A percentile compares a stretch with the other conserved stretches of the same genome.
These are phyloP conservation scores for Platichthys stellatus DNA, from an alignment of 2,113 vertebrate species.

Conservation along the genomic window DNA sequence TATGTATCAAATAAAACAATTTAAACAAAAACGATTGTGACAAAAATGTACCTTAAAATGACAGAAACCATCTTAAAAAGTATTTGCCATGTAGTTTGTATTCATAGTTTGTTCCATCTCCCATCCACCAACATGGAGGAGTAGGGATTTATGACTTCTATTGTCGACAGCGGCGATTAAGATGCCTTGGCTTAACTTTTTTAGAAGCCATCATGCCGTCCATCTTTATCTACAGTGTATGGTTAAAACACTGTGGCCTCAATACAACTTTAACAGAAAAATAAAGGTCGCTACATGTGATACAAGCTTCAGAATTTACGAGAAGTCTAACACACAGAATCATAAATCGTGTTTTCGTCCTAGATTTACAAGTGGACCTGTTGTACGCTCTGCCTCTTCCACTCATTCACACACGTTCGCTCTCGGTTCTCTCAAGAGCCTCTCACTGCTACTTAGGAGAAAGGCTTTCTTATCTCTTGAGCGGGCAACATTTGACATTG, in stretches of 20 bases:
- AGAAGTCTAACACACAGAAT: background rate
- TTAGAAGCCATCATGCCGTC: background rate
- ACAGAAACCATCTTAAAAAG: too few species aligned
- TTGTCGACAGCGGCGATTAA: too few species aligned
- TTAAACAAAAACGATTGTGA: too few species aligned
- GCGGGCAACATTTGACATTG: constrained; percentile 39
- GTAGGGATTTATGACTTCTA: too few species aligned
- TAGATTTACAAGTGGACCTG: background rate
- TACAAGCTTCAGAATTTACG: background rate
- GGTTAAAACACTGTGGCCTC: too few species aligned
- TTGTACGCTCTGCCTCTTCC: background rate
- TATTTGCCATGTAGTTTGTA: too few species aligned
- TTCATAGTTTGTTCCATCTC: too few species aligned
- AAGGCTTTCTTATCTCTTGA: constrained; percentile 12
- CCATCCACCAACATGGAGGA: too few species aligned
- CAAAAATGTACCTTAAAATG: too few species aligned
- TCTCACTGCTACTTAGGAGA: constrained; percentile 19
- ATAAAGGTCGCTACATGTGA: background rate
- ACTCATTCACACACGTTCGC: constrained; percentile 7
- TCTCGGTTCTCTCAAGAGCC: constrained; percentile 47
- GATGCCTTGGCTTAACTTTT: background rate
- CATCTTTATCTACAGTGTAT: background rate
- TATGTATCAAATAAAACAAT: too few species aligned
- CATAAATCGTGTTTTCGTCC: background rate
- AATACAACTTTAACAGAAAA: background rate